phyloP scores from a whole-genome alignment of 1,140 invertebrate genomes.

The Apis cerana region DNA sequence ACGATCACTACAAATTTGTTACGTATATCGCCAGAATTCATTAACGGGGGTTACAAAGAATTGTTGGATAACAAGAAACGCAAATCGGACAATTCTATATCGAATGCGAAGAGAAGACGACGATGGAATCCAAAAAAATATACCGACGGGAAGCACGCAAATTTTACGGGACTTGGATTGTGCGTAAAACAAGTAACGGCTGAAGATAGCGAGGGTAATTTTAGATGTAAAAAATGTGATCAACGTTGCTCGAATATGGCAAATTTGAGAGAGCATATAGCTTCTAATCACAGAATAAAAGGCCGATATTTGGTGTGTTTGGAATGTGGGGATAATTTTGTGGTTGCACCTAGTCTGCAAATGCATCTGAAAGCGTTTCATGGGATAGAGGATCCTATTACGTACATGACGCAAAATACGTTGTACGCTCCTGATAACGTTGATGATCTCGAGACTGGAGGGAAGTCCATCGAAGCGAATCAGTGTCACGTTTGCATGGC shows the following conservation, averaged over 20 bases:
- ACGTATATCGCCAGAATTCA: conserved; percentile 65
- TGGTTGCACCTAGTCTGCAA: conserved; percentile 84
- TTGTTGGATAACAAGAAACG: conserved; percentile 62
- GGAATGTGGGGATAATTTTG: conserved; percentile 86
- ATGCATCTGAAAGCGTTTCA: conserved; percentile 85
- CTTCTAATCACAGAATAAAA: conserved; percentile 81
- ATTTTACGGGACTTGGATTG: conserved; percentile 60
- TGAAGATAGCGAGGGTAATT: conserved; percentile 75
- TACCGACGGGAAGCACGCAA: conserved; percentile 39
- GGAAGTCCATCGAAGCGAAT: conserved; percentile 82
- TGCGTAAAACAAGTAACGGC: conserved; percentile 71
- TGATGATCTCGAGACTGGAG: conserved; percentile 72
- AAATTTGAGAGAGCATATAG: conserved; percentile 81
- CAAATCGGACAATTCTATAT: conserved; percentile 52
- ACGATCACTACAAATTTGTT: conserved; percentile 56
- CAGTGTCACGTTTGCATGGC: conserved; percentile 85
- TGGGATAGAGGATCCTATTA: conserved; percentile 81
- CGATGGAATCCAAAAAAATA: conserved; percentile 70
- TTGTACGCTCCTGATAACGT: conserved; percentile 81
- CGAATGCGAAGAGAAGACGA: conserved; percentile 62
- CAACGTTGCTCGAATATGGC: conserved; percentile 74
- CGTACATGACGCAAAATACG: conserved; percentile 83
- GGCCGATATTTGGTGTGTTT: conserved; percentile 84
- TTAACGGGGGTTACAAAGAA: conserved; percentile 66
- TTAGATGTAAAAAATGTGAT: conserved; percentile 82